phyloP scores from a whole-genome alignment of 2,113 vertebrate genomes.

The Tapirus terrestris region DNA sequence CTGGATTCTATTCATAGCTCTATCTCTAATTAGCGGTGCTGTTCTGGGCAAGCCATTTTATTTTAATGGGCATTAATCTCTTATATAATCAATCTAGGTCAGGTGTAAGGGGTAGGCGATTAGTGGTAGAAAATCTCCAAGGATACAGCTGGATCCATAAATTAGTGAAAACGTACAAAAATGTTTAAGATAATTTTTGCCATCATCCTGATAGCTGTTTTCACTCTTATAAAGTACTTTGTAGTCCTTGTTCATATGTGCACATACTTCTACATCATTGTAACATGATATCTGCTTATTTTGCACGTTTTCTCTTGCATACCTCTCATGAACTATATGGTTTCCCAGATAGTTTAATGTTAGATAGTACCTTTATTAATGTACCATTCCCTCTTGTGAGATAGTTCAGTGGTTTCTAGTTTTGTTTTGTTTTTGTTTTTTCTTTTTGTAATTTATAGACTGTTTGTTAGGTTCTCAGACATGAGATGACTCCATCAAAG shows the following conservation, averaged over 20 bases:
- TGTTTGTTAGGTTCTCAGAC: background rate
- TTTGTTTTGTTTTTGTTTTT: constrained; percentile 1
- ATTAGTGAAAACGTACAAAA: background rate
- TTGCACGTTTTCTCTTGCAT: background rate
- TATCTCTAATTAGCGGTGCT: background rate
- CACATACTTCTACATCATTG: background rate
- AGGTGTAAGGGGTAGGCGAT: background rate
- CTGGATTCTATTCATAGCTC: background rate
- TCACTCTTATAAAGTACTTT: background rate
- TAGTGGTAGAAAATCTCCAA: background rate
- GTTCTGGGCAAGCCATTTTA: background rate
- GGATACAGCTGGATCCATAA: background rate
- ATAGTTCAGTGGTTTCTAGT: background rate
- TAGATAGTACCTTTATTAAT: background rate
- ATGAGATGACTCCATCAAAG: background rate
- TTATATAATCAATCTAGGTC: background rate
- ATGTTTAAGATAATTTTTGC: background rate
- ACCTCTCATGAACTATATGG: background rate
- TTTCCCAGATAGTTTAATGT: background rate
- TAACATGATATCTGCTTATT: background rate
- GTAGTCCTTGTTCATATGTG: background rate
- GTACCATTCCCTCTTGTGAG: background rate
- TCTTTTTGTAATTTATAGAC: background rate
- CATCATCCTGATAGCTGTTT: background rate
- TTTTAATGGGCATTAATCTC: background rate